Percentiles rank a stretch among this genome's conserved stretches.
Evolutionary conservation across 2,797 vertebrate species (phyloP).

Genomic region (Premnoplex brunnescens): DNA sequence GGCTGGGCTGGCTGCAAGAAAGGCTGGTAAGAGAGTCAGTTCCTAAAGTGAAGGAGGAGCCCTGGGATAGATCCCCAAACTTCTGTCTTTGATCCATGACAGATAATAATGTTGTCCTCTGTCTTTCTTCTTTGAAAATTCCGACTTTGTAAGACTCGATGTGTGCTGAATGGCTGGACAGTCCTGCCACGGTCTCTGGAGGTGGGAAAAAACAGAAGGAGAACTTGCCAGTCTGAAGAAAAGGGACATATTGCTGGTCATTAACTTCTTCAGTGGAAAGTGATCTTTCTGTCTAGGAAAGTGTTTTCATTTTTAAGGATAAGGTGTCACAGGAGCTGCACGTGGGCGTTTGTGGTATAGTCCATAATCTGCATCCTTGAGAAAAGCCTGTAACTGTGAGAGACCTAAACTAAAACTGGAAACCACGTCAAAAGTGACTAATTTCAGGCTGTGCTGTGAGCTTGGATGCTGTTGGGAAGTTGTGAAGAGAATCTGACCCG

Average conservation of each 20-base stretch:
- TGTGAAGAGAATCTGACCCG: background rate
- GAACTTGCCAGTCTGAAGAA: background rate
- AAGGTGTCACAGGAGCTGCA: background rate
- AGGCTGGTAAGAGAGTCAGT: background rate
- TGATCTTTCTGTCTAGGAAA: background rate
- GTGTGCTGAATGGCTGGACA: background rate
- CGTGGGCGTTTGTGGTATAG: background rate
- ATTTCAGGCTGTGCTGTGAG: background rate
- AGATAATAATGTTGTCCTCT: background rate
- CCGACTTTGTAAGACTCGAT: background rate
- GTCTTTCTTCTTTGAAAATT: background rate
- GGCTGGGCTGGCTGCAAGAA: background rate
- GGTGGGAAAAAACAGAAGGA: background rate
- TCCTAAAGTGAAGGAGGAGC: background rate
- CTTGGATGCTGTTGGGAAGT: background rate
- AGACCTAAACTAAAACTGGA: slow-evolving; percentile 1
- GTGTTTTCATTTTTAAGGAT: background rate
- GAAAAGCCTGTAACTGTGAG: background rate
- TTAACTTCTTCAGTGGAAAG: background rate
- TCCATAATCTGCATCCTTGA: background rate
- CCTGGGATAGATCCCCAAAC: background rate
- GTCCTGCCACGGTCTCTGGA: background rate
- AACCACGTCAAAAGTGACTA: background rate
- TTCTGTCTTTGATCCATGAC: background rate
- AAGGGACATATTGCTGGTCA: background rate